Percentiles rank a stretch among this genome's conserved stretches.
Evolutionary conservation across 1,140 invertebrate species (phyloP).

Genomic region (Scaptomyza graminum): DNA sequence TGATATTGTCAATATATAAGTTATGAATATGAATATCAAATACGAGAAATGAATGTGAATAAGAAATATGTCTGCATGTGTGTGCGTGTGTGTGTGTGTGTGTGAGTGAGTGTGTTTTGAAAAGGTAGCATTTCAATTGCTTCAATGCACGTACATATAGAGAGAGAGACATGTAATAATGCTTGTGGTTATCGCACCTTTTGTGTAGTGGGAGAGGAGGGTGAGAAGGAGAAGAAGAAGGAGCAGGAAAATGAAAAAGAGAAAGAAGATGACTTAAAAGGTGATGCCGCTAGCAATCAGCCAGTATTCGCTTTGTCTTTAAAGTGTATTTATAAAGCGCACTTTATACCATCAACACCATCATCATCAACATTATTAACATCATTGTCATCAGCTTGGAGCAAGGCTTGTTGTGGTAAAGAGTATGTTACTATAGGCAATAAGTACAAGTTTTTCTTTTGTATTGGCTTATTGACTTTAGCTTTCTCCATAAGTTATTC

Average conservation of each 20-base stretch:
- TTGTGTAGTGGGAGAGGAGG: background rate
- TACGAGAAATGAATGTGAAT: constrained; percentile 49
- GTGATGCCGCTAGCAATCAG: background rate
- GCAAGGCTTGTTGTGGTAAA: background rate
- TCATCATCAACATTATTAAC: constrained; percentile 16
- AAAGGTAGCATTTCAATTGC: constrained; percentile 40
- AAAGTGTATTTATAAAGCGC: constrained; percentile 63
- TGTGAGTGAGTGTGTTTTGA: constrained; percentile 16
- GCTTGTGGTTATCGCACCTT: constrained; percentile 16
- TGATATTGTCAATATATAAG: constrained; percentile 44
- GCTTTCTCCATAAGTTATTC: too few relatives aligned
- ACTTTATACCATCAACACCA: constrained; percentile 59
- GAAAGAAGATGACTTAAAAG: background rate
- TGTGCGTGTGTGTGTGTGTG: background rate
- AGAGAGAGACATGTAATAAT: constrained; percentile 1
- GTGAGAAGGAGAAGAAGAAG: background rate
- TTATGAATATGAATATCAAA: constrained; percentile 44
- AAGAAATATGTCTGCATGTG: constrained; percentile 16
- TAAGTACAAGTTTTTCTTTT: too few relatives aligned
- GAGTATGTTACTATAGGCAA: background rate
- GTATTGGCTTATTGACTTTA: too few relatives aligned
- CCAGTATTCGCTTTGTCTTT: constrained; percentile 42
- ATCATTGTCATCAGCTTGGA: constrained; percentile 9
- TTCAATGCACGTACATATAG: background rate
- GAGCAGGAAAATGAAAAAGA: background rate